Evolutionary conservation across 2,888 invertebrate genomes (phyloP).

Genomic region (Zonitis immaculata): DNA sequence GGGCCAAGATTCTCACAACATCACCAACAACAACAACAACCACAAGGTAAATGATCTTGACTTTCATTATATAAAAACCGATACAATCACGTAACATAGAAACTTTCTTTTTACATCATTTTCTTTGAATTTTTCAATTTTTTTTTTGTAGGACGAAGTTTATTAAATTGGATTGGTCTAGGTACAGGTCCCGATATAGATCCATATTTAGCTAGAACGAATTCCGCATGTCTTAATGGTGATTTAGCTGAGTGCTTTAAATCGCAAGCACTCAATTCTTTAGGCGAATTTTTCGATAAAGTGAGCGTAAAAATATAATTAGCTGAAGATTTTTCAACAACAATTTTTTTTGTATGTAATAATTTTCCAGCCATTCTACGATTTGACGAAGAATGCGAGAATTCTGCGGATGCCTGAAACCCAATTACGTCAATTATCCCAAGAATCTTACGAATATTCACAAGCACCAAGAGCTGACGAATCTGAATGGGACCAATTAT

Average conservation of each 20-base stretch:
- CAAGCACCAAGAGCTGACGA: constrained; percentile 67
- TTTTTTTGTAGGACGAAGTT: constrained; percentile 53
- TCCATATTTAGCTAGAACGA: constrained; percentile 70
- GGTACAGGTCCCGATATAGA: constrained; percentile 70
- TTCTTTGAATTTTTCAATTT: neutral
- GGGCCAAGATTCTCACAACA: constrained; percentile 28
- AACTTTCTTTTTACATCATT: neutral
- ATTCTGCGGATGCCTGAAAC: constrained; percentile 65
- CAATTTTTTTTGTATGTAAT: too few relatives aligned
- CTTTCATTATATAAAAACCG: constrained; percentile 5
- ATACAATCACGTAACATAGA: neutral
- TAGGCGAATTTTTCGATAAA: constrained; percentile 74
- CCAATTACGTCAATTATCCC: constrained; percentile 63
- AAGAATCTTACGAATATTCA: constrained; percentile 70
- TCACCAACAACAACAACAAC: constrained; percentile 18
- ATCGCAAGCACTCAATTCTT: constrained; percentile 68
- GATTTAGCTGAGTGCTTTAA: constrained; percentile 85
- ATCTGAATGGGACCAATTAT: constrained; percentile 74
- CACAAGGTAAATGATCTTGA: constrained; percentile 41
- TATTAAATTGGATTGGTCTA: constrained; percentile 75
- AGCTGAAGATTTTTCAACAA: too few relatives aligned
- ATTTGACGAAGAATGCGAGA: constrained; percentile 65
- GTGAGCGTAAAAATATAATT: too few relatives aligned
- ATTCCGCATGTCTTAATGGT: constrained; percentile 69
- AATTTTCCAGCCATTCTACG: constrained; percentile 40